These are phyloP conservation scores for Podocnemis expansa DNA, from an alignment of 2,113 vertebrate genomes.

Conservation along the genomic window DNA sequence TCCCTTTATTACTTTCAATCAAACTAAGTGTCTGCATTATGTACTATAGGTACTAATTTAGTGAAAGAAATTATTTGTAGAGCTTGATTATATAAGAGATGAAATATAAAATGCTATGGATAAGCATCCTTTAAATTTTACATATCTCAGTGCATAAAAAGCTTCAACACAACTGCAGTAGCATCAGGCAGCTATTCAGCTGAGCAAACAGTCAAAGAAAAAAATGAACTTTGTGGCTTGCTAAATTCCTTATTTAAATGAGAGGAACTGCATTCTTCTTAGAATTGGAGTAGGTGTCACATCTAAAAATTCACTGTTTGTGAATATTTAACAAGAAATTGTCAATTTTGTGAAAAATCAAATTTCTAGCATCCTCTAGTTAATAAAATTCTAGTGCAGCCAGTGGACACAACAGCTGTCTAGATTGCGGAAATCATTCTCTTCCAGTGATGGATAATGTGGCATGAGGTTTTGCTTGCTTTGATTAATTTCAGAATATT, in stretches of 20 bases:
- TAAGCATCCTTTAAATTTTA: slow-evolving; percentile 48
- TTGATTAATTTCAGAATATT: slow-evolving; percentile 86
- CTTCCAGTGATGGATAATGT: slow-evolving; percentile 76
- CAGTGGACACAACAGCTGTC: slow-evolving; percentile 75
- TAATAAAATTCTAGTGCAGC: slow-evolving; percentile 77
- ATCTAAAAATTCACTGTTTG: slow-evolving; percentile 33
- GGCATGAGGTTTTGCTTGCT: slow-evolving; percentile 78
- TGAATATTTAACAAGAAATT: slow-evolving; percentile 66
- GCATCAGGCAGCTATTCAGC: slow-evolving; percentile 19
- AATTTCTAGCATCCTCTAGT: slow-evolving; percentile 26
- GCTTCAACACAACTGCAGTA: slow-evolving; percentile 14
- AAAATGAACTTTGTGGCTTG: slow-evolving; percentile 27
- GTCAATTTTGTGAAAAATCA: slow-evolving; percentile 64
- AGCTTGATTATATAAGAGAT: slow-evolving; percentile 73
- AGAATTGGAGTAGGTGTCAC: slow-evolving; percentile 33
- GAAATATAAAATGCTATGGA: slow-evolving; percentile 45
- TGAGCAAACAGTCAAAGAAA: slow-evolving; percentile 28
- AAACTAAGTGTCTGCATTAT: slow-evolving; percentile 80
- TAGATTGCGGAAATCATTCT: slow-evolving; percentile 71
- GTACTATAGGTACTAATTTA: slow-evolving; percentile 75
- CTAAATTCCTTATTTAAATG: slow-evolving; percentile 68
- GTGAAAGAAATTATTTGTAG: slow-evolving; percentile 75
- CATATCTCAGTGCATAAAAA: slow-evolving; percentile 39
- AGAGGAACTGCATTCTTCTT: slow-evolving; percentile 35
- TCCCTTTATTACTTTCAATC: slow-evolving; percentile 83